These are phyloP conservation scores for Andrena fulva DNA, from an alignment of 2,888 invertebrate species.

Conservation along the genomic window DNA sequence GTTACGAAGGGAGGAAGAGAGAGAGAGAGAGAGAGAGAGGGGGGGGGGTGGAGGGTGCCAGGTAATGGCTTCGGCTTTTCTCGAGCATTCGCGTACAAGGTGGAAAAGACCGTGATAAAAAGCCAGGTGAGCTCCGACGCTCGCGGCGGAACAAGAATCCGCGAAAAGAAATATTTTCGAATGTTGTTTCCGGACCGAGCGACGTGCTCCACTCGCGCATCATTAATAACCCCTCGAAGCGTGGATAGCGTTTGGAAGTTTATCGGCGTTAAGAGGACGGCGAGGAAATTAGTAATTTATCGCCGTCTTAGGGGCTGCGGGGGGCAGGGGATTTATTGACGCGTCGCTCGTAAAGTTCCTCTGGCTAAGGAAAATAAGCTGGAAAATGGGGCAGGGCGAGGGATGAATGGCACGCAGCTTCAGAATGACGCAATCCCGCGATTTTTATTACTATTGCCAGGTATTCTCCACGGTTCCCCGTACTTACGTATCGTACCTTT, in stretches of 20 bases:
- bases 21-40: no score
- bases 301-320: conserved; percentile 38
- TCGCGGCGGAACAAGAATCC: conserved; percentile 6
- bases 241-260: conserved; percentile 50
- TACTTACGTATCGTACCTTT: conserved; percentile 57
- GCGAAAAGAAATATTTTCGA: conserved; percentile 8
- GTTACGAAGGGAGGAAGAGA: no score
- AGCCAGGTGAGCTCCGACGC: not conserved
- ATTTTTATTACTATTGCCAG: conserved; percentile 55
- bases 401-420: conserved; percentile 18
- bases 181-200: conserved; percentile 11
- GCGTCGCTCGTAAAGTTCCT: conserved; percentile 46
- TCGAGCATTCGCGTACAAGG: not conserved
- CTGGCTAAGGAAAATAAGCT: conserved; percentile 39
- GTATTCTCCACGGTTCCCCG: conserved; percentile 33
- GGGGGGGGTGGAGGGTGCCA: not conserved
- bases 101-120: not conserved
- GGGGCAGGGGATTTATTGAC: conserved; percentile 48
- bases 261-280: conserved; percentile 58
- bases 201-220: conserved; percentile 15
- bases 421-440: conserved; percentile 45
- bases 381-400: not conserved
- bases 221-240: conserved; percentile 47
- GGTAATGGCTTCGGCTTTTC: conserved; percentile 2
- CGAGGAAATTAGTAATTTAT: conserved; percentile 61